Conservation (phyloP, 2,797 vertebrate genomes). For the Heterohyrax brucei region DNA sequence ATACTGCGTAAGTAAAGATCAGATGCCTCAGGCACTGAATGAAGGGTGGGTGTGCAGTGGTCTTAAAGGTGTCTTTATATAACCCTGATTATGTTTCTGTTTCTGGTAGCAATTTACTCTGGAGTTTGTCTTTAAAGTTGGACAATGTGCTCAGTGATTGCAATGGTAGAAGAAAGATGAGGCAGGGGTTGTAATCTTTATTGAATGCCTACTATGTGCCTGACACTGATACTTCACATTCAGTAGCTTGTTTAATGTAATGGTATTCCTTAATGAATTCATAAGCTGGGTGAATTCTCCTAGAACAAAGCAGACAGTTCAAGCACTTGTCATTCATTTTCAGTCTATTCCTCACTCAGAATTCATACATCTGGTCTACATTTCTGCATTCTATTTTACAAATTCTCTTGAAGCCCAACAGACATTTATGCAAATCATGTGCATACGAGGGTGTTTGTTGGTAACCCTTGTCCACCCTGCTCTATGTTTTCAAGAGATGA, state of each 20-base stretch:
- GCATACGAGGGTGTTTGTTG: not conserved
- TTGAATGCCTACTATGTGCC: not conserved
- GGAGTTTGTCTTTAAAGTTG: constrained; percentile 56
- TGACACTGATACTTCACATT: not conserved
- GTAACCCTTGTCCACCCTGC: not conserved
- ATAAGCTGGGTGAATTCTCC: not conserved
- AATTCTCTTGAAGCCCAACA: not conserved
- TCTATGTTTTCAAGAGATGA: constrained; percentile 18
- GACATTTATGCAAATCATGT: constrained; percentile 50
- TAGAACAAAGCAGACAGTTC: constrained; percentile 1
- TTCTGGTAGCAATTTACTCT: not conserved
- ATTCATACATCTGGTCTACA: not conserved
- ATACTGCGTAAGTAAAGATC: not conserved
- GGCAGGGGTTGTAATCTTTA: not conserved
- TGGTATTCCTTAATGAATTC: constrained; percentile 23
- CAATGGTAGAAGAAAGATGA: not conserved
- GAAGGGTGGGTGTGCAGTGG: not conserved
- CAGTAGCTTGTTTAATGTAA: constrained; percentile 45
- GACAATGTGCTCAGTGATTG: not conserved
- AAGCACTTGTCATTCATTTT: not conserved
- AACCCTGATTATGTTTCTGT: not conserved
- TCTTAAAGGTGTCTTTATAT: not conserved
- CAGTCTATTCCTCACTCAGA: not conserved
- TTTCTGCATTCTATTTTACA: constrained; percentile 20
- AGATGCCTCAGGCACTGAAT: not conserved